Conservation (phyloP, 2,797 vertebrate species). For the Peromyscus aztecus region DNA sequence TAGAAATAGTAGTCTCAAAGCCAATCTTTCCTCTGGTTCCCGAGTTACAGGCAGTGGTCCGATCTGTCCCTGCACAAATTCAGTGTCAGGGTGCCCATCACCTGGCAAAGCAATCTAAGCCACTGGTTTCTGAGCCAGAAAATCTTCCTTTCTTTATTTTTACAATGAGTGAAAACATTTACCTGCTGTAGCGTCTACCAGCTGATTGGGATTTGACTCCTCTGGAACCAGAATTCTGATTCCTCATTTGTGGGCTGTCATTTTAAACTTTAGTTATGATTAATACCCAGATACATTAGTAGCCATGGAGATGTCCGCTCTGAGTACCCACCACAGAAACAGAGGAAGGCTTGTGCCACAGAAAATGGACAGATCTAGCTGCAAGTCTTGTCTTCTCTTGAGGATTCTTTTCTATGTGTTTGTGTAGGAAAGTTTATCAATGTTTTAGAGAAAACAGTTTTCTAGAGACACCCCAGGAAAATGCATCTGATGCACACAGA, state of each 20-base stretch:
- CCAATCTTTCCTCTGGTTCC: background rate
- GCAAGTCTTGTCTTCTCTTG: background rate
- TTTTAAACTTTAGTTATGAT: slow-evolving; percentile 11
- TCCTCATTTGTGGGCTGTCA: background rate
- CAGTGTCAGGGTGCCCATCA: background rate
- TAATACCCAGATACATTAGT: background rate
- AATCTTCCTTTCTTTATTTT: background rate
- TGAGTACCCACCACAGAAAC: background rate
- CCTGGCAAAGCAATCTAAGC: background rate
- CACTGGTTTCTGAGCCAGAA: background rate
- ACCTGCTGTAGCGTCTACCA: background rate
- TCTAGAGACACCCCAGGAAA: slow-evolving; percentile 22
- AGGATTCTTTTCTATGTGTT: slow-evolving; percentile 8
- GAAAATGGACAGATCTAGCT: background rate
- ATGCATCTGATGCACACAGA: background rate
- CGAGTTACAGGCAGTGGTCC: background rate
- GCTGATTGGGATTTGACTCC: background rate
- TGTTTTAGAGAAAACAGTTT: slow-evolving; percentile 7
- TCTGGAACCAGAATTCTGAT: slow-evolving; percentile 3
- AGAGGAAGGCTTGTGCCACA: background rate
- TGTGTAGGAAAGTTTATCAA: slow-evolving; percentile 21
- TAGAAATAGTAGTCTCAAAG: background rate
- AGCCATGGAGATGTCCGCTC: background rate
- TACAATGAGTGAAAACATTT: slow-evolving; percentile 21
- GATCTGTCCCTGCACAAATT: background rate